Evolutionary conservation across 2,113 vertebrate species (phyloP).

Genomic region (Cephalopholis sonnerati): DNA sequence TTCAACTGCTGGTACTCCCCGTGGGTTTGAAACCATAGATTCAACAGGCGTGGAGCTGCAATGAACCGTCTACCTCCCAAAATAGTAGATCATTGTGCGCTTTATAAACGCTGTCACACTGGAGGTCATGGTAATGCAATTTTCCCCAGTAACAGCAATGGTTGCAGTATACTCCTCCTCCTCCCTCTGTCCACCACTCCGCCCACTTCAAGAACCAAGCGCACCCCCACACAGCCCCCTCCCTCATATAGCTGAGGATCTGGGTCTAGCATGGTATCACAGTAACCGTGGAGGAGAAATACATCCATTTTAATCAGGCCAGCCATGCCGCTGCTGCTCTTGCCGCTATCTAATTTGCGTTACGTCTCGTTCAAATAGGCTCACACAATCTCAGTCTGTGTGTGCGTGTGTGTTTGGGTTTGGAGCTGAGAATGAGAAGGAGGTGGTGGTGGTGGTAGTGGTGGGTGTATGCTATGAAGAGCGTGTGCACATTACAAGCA

Average conservation of each 20-base stretch:
- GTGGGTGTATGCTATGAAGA: conserved; percentile 5
- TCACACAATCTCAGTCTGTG: conserved; percentile 12
- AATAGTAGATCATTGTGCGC: conserved; percentile 51
- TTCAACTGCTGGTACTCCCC: not conserved
- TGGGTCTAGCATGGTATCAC: conserved; percentile 65
- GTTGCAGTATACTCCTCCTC: conserved; percentile 57
- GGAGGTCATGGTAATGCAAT: conserved; percentile 73
- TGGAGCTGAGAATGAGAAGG: conserved; percentile 6
- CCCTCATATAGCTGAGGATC: conserved; percentile 51
- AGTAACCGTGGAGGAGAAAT: conserved; percentile 55
- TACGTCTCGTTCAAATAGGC: conserved; percentile 52
- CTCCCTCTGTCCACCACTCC: conserved; percentile 57
- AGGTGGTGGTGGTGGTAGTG: too few relatives aligned
- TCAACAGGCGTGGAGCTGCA: conserved; percentile 41
- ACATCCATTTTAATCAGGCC: conserved; percentile 75
- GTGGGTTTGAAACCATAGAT: not conserved
- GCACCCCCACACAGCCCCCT: conserved; percentile 17
- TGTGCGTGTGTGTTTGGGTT: not conserved
- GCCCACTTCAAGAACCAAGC: conserved; percentile 61
- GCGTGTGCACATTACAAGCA: conserved; percentile 27
- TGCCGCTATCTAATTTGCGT: conserved; percentile 43
- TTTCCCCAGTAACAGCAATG: conserved; percentile 75
- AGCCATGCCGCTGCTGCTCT: conserved; percentile 29
- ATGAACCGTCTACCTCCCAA: conserved; percentile 16
- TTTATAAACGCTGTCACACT: conserved; percentile 57